Base-by-base conservation (phyloP, 2,888 invertebrate species). In the Tetanocera ferruginea region DNA sequence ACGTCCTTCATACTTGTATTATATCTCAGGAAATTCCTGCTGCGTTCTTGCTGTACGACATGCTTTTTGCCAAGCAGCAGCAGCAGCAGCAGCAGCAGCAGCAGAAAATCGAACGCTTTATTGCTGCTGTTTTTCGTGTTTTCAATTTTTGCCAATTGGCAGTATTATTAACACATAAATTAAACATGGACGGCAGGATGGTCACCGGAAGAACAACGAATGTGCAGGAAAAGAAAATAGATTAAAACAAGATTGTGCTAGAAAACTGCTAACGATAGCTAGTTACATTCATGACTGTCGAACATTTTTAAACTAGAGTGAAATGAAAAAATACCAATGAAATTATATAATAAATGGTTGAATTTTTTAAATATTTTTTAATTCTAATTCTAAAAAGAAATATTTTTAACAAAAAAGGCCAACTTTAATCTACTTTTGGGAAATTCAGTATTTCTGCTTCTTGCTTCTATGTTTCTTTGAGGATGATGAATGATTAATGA, bases 111-210 rank as follows among this genome's bases (percentile, higher is more conserved):
- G 34, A 19, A 51, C 73, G 43, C 57, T 71, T 71, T 62, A 71
- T 25, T 52, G 43, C 70, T 76, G 55, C 66, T 52, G 57, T 77
- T 77, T 75, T 78, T 78, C 64, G 62, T 78, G 75, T 76, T 78
- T 55, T 72, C 71, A 73, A 60, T 74, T 74, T 70, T 69, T 43
- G 71, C 66, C 80, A 79, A 79, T 78, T 78, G 77, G 74, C 78
- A 77, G 76, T 79, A 79, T 78, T 80, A 78, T 80, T 80, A 78
- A 79, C 76, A 79, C 78, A 80, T 80, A 78, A 80, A 79, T 80
- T 79, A 80, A 49, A 51, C 11, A 43, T 43, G 43, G 43, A 43
- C 43, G 14, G 43, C 43, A 43, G 43, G 43, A 43, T 43, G 6
- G 43, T 43, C 14, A 14, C 43, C 43, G 43, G 43, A 43, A 43